Conservation (phyloP, 2,797 vertebrate species). For the Acipenser transmontanus region DNA sequence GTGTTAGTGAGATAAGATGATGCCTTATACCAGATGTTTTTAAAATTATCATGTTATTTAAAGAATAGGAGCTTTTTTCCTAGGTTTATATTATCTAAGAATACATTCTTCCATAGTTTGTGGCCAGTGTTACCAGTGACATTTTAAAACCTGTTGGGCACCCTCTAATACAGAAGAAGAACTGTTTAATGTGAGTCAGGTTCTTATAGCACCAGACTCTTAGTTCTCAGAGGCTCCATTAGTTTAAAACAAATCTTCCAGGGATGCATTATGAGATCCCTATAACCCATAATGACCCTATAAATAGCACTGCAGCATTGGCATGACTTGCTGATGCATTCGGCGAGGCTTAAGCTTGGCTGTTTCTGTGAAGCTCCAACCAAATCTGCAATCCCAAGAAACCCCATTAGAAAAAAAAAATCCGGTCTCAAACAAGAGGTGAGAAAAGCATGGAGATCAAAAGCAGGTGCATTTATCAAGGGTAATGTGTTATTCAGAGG, state of each 20-base stretch:
- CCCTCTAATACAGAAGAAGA: constrained; percentile 3
- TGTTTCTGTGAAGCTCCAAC: background rate
- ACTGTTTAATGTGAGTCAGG: background rate
- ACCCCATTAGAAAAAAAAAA: constrained; percentile 1
- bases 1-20: no score
- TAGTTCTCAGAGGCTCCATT: no score
- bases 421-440: background rate
- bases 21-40: no score
- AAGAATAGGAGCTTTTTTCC: no score
- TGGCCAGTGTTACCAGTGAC: background rate
- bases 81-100: no score
- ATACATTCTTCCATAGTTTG: no score
- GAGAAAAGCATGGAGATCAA: constrained; percentile 29
- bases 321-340: background rate
- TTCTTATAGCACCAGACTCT: constrained; percentile 1
- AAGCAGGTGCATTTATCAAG: constrained; percentile 36
- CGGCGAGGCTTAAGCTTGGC: background rate
- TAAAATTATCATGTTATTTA: no score
- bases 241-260: no score
- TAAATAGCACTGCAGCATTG: background rate
- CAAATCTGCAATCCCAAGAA: background rate
- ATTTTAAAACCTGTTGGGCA: constrained; percentile 15
- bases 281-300: constrained; percentile 19
- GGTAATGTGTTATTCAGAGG: constrained; percentile 25
- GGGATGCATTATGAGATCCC: background rate